Base-by-base conservation (phyloP, 2,888 invertebrate species). In the Drosophila tanythrix region DNA sequence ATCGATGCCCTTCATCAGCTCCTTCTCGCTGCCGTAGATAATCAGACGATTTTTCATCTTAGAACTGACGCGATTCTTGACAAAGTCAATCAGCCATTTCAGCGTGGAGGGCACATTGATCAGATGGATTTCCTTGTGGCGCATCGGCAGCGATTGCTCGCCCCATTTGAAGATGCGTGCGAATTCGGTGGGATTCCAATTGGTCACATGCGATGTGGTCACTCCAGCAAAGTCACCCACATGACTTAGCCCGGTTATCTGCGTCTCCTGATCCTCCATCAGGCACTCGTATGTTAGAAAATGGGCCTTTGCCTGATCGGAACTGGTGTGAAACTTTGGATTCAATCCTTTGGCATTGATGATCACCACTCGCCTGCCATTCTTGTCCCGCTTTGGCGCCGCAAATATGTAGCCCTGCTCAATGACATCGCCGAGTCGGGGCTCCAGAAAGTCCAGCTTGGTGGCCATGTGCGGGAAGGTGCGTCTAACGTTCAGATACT, bases 131-230 rank as follows among this genome's bases (percentile, higher is more conserved):
- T 95, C 95, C 92, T 97, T 97, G 93, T 97, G 97, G 21, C 97
- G 94, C 94, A 97, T 95, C 10, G 97, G 97, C 72, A 96, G 79
- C 0, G 97, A 96, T 94, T 97, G 96, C 95, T 96, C 96, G 84
- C 96, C 96, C 96, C 96, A 96, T 91, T 95, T 96, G 66, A 96
- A 93, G 38, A 96, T 92, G 46, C 95, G 94, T 0, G 95, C 95
- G 88, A 96, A 96, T 92, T 96, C 96, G 15, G 94, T 94, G 15
- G 96, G 96, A 81, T 96, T 95, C 96, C 96, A 96, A 40, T 96
- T 94, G 36, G 96, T 95, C 70, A 96, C 93, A 90, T 96, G 95
- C 0, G 95, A 94, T 3, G 95, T 94, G 25, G 94, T 94, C 3
- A 95, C 94, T 0, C 95, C 95, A 11, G 93, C 93, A 51, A 95